Conservation (phyloP, 35 echinoderm and acorn worm species). For the Ophioderma brevispina region DNA sequence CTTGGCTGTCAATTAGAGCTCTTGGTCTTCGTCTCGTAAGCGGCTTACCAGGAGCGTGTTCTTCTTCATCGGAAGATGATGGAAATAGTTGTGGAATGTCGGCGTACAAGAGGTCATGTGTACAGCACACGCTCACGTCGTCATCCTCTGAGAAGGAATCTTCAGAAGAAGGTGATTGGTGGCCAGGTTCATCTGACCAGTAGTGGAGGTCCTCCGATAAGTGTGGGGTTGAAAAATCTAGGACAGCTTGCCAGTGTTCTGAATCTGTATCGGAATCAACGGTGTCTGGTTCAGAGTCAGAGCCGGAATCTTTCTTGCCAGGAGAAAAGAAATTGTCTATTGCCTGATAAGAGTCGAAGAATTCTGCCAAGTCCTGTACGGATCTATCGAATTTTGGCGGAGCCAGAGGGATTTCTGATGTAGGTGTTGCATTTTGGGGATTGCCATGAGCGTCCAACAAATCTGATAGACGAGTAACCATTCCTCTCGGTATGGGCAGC, state of each 20-base stretch:
- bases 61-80: neutral
- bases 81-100: neutral
- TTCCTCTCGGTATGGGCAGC: constrained; percentile 43
- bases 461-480: constrained; percentile 66
- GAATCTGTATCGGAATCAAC: constrained; percentile 62
- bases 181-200: constrained; percentile 12
- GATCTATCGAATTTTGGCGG: neutral
- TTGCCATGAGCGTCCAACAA: constrained; percentile 21
- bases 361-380: neutral
- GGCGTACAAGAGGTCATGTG: constrained; percentile 13
- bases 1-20: neutral
- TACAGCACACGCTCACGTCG: constrained; percentile 42
- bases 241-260: constrained; percentile 46
- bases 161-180: neutral
- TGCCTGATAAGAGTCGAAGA: neutral
- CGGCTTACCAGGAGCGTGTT: neutral
- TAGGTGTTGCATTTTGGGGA: constrained; percentile 33
- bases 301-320: constrained; percentile 4
- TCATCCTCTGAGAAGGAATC: constrained; percentile 57
- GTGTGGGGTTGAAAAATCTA: constrained; percentile 49
- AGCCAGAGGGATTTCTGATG: neutral
- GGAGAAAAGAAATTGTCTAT: neutral
- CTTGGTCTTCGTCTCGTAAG: neutral
- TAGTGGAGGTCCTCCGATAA: constrained; percentile 46
- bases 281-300: constrained; percentile 57